These are phyloP conservation scores for Harlomillsia oculata DNA, from an alignment of 1,140 invertebrate genomes.

Conservation along the genomic window DNA sequence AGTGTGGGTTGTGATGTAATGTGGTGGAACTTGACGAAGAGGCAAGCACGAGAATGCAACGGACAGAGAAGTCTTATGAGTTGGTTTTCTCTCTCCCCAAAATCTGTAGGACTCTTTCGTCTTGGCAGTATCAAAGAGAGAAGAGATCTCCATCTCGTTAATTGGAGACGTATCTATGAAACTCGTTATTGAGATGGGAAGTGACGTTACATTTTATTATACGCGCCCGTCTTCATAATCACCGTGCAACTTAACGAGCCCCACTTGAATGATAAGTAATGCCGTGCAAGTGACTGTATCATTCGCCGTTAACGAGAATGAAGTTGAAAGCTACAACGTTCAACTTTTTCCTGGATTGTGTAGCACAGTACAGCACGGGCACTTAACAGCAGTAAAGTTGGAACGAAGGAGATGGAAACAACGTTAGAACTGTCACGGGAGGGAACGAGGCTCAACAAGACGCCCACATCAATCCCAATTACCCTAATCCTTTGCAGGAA, in stretches of 20 bases:
- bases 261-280: conserved; percentile 34
- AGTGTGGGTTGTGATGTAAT: background rate
- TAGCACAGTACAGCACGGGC: background rate
- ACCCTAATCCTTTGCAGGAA: conserved; percentile 10
- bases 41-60: background rate
- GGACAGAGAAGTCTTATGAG: too few relatives aligned
- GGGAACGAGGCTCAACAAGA: background rate
- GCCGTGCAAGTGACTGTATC: conserved; percentile 26
- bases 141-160: conserved; percentile 32
- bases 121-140: conserved; percentile 2
- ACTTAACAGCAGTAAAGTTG: background rate
- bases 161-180: conserved; percentile 35
- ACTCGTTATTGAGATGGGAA: conserved; percentile 34
- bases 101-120: background rate
- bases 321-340: background rate
- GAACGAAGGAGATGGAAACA: background rate
- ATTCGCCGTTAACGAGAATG: conserved; percentile 6
- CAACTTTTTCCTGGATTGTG: background rate
- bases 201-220: conserved; percentile 34
- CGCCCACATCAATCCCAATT: conserved; percentile 24
- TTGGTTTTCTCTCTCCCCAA: background rate
- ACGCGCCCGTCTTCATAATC: conserved; percentile 23
- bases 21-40: background rate
- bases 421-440: background rate
- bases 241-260: conserved; percentile 30